Conservation (phyloP, 2,888 invertebrate genomes). For the Euphydryas editha region DNA sequence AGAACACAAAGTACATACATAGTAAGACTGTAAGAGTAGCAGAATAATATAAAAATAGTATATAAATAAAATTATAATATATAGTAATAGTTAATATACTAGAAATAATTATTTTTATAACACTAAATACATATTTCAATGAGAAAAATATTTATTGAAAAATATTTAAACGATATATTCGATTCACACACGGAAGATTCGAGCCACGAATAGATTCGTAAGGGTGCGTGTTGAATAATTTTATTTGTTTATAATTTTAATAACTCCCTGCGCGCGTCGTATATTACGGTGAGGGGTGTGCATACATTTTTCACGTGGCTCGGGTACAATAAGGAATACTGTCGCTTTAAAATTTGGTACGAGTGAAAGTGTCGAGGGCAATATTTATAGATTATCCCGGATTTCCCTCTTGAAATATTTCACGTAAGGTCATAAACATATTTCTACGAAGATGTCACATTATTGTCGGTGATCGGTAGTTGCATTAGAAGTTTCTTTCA, state of each 20-base stretch:
- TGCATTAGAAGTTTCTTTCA: not conserved
- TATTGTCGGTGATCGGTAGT: slow-evolving; percentile 35
- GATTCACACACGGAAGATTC: slow-evolving; percentile 62
- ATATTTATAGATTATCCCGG: slow-evolving; percentile 81
- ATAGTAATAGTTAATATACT: too few species aligned
- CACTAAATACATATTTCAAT: not conserved
- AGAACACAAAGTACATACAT: too few species aligned
- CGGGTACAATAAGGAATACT: slow-evolving; percentile 73
- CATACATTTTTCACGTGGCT: slow-evolving; percentile 73
- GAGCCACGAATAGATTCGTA: slow-evolving; percentile 56
- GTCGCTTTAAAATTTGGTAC: slow-evolving; percentile 76
- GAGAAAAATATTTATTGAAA: not conserved
- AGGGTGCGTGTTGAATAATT: slow-evolving; percentile 74
- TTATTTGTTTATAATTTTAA: slow-evolving; percentile 83
- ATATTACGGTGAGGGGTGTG: slow-evolving; percentile 62
- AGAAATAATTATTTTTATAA: not conserved
- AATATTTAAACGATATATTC: slow-evolving; percentile 27
- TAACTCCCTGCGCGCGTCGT: slow-evolving; percentile 70
- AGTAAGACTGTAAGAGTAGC: too few species aligned
- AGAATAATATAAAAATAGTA: too few species aligned
- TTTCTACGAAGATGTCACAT: slow-evolving; percentile 47
- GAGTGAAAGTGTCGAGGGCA: slow-evolving; percentile 60
- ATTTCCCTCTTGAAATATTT: slow-evolving; percentile 73
- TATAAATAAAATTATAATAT: too few species aligned
- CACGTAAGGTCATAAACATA: slow-evolving; percentile 62